Conservation (phyloP, 2,888 invertebrate genomes). For the Hypomecis atomaria region DNA sequence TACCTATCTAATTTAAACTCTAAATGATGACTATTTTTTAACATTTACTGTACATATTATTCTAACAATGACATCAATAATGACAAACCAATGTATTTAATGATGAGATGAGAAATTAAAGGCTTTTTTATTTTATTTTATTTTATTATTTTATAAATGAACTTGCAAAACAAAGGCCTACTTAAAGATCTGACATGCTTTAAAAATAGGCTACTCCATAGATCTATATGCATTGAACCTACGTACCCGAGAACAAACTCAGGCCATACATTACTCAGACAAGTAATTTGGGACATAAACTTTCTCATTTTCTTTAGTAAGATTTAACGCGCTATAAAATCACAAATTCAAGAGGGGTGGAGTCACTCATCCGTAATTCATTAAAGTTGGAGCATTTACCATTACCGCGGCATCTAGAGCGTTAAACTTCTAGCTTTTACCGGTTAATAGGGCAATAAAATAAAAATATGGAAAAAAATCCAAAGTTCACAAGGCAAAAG, state of each 20-base stretch:
- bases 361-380: slow-evolving; percentile 79
- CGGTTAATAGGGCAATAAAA: slow-evolving; percentile 78
- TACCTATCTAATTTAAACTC: no score
- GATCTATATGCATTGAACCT: neutral
- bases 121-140: no score
- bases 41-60: no score
- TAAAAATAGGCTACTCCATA: no score
- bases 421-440: slow-evolving; percentile 66
- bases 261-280: slow-evolving; percentile 44
- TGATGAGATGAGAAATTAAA: no score
- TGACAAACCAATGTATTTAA: no score
- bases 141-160: no score
- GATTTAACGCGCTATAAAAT: slow-evolving; percentile 75
- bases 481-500: slow-evolving; percentile 50
- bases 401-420: slow-evolving; percentile 69
- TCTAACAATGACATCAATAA: no score
- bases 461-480: slow-evolving; percentile 65
- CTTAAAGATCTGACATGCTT: no score
- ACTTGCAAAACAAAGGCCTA: no score
- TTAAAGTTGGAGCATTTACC: slow-evolving; percentile 77
- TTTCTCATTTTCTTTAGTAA: slow-evolving; percentile 69
- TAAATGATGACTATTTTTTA: no score
- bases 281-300: slow-evolving; percentile 62
- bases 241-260: slow-evolving; percentile 29
- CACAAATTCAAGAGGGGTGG: slow-evolving; percentile 71